These are phyloP conservation scores for Rhinoderma darwinii DNA, from an alignment of 2,113 vertebrate species.

Conservation along the genomic window DNA sequence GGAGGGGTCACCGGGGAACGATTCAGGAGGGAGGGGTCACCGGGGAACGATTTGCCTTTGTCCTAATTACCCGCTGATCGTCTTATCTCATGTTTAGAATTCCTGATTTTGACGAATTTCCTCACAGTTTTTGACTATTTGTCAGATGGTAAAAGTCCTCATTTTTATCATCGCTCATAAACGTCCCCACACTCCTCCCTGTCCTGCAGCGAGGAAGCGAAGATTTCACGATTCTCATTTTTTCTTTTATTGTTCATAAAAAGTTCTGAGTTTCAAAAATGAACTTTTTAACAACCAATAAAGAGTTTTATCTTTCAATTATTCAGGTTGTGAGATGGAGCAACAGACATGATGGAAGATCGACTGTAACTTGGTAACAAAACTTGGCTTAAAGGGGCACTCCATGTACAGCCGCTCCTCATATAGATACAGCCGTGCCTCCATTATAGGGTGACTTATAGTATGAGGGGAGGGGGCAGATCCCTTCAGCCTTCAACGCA, in stretches of 20 bases:
- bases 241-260: slow-evolving; percentile 5
- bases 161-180: neutral
- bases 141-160: neutral
- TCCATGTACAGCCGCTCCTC: too few relatives aligned
- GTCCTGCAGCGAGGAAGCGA: too few relatives aligned
- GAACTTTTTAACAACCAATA: slow-evolving; percentile 20
- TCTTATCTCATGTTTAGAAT: neutral
- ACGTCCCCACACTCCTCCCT: neutral
- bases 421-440: too few relatives aligned
- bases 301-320: neutral
- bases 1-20: too few relatives aligned
- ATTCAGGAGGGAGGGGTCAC: neutral
- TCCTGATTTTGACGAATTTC: neutral
- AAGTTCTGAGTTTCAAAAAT: neutral
- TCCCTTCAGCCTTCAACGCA: too few relatives aligned
- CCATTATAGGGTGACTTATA: too few relatives aligned
- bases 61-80: neutral
- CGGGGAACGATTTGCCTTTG: neutral
- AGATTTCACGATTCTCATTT: neutral
- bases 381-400: too few relatives aligned
- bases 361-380: too few relatives aligned
- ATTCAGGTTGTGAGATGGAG: neutral
- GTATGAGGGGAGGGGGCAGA: too few relatives aligned
- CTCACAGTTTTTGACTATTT: neutral
- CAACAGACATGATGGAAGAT: too few relatives aligned